Base-by-base conservation (phyloP, 2,888 invertebrate genomes). In the Dascillus cervinus region DNA sequence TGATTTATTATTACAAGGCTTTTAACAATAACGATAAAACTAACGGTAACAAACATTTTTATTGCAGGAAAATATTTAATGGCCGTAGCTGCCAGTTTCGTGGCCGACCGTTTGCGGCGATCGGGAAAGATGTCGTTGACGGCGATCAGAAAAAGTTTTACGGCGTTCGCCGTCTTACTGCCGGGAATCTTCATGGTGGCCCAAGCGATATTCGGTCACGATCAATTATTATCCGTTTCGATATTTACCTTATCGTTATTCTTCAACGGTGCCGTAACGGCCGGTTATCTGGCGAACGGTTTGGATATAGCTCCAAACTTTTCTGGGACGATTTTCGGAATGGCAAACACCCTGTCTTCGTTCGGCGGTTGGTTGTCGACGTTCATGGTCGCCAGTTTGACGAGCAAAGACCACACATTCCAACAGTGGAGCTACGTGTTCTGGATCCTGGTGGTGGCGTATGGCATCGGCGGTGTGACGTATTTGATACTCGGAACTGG, bases 251-350 rank as follows among this genome's bases (percentile, higher is more conserved):
- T 76, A 20, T 83, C 87, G 0, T 65, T 89, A 12, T 87, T 87
- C 43, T 75, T 87, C 51, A 88, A 88, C 62, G 90, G 90, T 11
- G 86, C 82, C 0, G 86, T 88, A 9, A 86, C 87, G 0, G 86
- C 84, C 5, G 89, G 89, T 1, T 89, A 88, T 60, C 71, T 88
- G 13, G 82, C 87, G 40, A 89, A 89, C 55, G 87, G 85, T 6
- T 67, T 90, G 12, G 89, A 90, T 51, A 87, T 90, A 49, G 88
- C 89, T 2, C 89, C 89, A 1, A 87, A 88, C 60, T 90, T 86
- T 57, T 85, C 87, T 34, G 85, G 90, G 1, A 89, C 89, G 1
- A 87, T 90, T 41, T 88, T 89, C 60, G 89, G 89, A 20, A 68
- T 90, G 69, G 87, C 88, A n/a, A 89, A 89, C 55, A 86, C 87